These are phyloP conservation scores for Crotophaga sulcirostris DNA, from an alignment of 2,113 vertebrate species.

Conservation along the genomic window DNA sequence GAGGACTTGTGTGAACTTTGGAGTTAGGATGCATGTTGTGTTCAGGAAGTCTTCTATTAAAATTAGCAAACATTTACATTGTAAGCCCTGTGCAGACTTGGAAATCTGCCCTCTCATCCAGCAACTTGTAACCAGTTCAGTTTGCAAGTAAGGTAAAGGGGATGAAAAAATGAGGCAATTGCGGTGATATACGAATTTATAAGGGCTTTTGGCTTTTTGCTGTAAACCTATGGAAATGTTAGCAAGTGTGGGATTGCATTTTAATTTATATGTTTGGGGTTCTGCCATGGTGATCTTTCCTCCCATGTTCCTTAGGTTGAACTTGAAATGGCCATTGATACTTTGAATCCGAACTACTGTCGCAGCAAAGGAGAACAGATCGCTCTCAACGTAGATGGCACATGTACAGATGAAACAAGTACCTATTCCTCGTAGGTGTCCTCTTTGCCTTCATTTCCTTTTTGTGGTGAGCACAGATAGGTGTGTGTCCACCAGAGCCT, in stretches of 20 bases:
- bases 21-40: not conserved
- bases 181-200: not conserved
- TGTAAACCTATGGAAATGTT: not conserved
- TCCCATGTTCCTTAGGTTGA: conserved; percentile 78
- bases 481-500: not conserved
- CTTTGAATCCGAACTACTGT: conserved; percentile 94
- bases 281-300: not conserved
- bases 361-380: conserved; percentile 98
- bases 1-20: not conserved
- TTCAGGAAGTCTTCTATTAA: not conserved
- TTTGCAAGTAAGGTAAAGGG: not conserved
- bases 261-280: not conserved
- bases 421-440: conserved; percentile 88
- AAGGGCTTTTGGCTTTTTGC: not conserved
- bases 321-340: conserved; percentile 90
- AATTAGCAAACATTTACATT: conserved; percentile 1
- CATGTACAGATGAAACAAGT: conserved; percentile 84
- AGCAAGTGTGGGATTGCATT: not conserved
- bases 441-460: not conserved
- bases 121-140: not conserved
- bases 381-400: conserved; percentile 93
- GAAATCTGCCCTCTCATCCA: not conserved
- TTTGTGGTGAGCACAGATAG: not conserved
- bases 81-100: not conserved
- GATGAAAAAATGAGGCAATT: not conserved